These are phyloP conservation scores for Rachycentron canadum DNA, from an alignment of 2,797 vertebrate species.

Conservation along the genomic window DNA sequence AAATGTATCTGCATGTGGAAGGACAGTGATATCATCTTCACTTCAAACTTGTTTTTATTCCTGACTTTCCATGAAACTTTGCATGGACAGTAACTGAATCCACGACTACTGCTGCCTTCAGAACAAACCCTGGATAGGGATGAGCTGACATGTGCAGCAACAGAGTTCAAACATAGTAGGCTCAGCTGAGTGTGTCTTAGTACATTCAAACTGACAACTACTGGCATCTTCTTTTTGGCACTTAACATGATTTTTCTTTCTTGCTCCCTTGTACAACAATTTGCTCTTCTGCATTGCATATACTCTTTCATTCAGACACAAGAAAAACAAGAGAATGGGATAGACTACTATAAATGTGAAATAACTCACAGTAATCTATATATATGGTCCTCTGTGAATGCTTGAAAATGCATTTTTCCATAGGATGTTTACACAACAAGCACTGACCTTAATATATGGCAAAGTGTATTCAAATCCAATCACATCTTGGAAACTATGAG, in stretches of 20 bases:
- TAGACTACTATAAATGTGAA: neutral
- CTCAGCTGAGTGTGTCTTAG: conserved; percentile 36
- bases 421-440: conserved; percentile 33
- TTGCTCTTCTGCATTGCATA: conserved; percentile 6
- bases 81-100: conserved; percentile 15
- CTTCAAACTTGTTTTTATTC: conserved; percentile 2
- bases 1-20: neutral
- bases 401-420: neutral
- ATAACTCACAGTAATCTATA: neutral
- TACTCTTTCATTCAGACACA: neutral
- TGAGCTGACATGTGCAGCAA: conserved; percentile 43
- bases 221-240: conserved; percentile 48
- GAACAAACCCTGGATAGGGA: conserved; percentile 18
- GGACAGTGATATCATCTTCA: neutral
- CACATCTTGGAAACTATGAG: conserved; percentile 58
- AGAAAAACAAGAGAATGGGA: neutral
- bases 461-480: conserved; percentile 58
- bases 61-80: neutral
- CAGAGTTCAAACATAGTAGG: conserved; percentile 28
- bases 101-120: conserved; percentile 19
- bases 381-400: neutral
- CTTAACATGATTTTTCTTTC: conserved; percentile 23
- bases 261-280: conserved; percentile 1
- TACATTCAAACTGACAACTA: conserved; percentile 64
- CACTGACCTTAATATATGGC: conserved; percentile 58